phyloP scores from a whole-genome alignment of 1,140 invertebrate species.

The Drosophila pachea region DNA sequence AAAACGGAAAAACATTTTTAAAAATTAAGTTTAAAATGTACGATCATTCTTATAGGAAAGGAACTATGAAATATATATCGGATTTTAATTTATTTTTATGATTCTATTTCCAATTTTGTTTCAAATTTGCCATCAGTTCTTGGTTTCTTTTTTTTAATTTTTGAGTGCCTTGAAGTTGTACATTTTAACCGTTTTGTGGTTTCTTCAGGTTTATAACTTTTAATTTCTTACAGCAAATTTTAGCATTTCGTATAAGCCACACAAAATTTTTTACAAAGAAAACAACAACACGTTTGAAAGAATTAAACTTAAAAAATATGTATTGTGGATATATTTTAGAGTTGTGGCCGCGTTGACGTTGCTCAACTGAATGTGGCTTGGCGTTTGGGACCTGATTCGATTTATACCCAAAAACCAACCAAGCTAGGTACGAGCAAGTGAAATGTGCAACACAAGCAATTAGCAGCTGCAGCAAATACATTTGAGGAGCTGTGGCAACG shows the following conservation, averaged over 20 bases:
- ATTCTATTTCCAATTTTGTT: no score
- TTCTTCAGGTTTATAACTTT: conserved; percentile 1
- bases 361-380: conserved; percentile 68
- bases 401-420: conserved; percentile 67
- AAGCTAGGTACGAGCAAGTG: conserved; percentile 42
- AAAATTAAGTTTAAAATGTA: no score
- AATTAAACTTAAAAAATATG: conserved; percentile 5
- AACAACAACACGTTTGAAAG: background rate
- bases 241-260: conserved; percentile 54
- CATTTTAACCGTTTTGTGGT: background rate
- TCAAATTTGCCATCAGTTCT: background rate
- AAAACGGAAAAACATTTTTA: background rate
- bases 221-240: conserved; percentile 70
- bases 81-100: no score
- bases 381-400: conserved; percentile 72
- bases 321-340: background rate
- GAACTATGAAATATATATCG: no score
- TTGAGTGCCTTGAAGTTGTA: background rate
- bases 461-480: conserved; percentile 19
- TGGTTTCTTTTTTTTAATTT: conserved; percentile 7
- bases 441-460: conserved; percentile 51
- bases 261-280: conserved; percentile 21
- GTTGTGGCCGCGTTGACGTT: conserved; percentile 54
- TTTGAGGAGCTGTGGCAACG: conserved; percentile 60
- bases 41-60: no score